Percentiles rank a stretch among this genome's conserved stretches.
phyloP scores from a whole-genome alignment of 2,113 vertebrate genomes.

The Tonatia bakeri region DNA sequence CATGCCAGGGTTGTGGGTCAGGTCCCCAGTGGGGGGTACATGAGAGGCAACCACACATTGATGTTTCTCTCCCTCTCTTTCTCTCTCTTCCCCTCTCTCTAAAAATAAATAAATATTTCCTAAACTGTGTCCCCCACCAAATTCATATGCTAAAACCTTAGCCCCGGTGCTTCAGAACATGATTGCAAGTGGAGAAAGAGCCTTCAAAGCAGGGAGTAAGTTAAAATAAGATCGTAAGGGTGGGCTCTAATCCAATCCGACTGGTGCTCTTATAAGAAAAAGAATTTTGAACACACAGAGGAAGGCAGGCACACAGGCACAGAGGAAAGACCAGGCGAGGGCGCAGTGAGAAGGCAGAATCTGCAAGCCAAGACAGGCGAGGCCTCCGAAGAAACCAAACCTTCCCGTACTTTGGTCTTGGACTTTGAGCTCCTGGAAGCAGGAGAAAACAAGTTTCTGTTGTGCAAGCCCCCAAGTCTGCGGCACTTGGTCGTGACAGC shows the following conservation, averaged over 20 bases:
- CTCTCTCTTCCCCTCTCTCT: too few relatives aligned
- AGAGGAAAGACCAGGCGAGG: neutral
- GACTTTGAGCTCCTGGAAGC: neutral
- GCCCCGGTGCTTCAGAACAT: neutral
- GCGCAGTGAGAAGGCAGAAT: neutral
- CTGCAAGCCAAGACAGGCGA: neutral
- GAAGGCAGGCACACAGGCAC: fast-evolving
- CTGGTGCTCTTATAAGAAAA: neutral
- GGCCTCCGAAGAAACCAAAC: neutral
- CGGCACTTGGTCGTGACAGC: neutral
- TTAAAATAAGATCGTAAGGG: neutral
- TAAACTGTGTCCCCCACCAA: neutral
- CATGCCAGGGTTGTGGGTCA: too few relatives aligned
- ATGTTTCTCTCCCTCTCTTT: too few relatives aligned
- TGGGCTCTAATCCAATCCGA: neutral
- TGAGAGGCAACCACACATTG: too few relatives aligned
- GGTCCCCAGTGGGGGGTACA: too few relatives aligned
- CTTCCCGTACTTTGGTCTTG: neutral
- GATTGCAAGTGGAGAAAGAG: too few relatives aligned
- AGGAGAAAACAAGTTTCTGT: neutral
- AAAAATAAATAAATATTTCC: too few relatives aligned
- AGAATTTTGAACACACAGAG: neutral
- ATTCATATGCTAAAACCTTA: neutral
- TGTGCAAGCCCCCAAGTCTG: neutral
- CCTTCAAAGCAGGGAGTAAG: neutral